Conservation (phyloP, 2,113 vertebrate species). For the Thinocorus orbignyianus region DNA sequence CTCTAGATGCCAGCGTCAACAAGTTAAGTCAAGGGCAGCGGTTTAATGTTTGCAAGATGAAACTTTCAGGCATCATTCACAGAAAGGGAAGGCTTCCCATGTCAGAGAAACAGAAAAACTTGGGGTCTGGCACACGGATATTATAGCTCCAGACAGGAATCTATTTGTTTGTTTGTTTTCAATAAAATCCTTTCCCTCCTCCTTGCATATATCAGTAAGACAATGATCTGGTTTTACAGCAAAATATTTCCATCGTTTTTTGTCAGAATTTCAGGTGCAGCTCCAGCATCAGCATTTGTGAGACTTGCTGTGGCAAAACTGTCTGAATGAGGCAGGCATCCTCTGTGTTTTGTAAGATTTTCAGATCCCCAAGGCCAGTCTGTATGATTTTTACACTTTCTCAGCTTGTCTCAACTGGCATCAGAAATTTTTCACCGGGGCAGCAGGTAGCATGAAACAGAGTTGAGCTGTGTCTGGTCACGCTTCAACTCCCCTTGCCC, state of each 20-base stretch:
- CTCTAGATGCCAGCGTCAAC: not conserved
- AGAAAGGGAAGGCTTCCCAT: not conserved
- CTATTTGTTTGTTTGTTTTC: not conserved
- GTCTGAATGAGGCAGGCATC: not conserved
- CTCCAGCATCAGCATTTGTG: not conserved
- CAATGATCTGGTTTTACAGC: not conserved
- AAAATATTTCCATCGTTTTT: not conserved
- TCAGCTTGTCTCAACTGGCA: not conserved
- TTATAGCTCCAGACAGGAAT: not conserved
- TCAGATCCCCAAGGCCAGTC: not conserved
- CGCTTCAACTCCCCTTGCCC: not conserved
- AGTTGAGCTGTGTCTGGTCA: not conserved
- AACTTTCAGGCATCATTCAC: not conserved
- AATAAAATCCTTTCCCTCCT: not conserved
- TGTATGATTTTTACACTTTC: not conserved
- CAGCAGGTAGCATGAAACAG: not conserved
- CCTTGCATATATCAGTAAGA: not conserved
- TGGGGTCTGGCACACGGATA: not conserved
- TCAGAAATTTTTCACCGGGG: not conserved
- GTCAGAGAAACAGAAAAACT: not conserved
- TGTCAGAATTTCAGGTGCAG: not conserved
- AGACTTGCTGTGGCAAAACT: not conserved
- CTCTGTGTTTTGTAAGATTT: not conserved
- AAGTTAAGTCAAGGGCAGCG: not conserved
- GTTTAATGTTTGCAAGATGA: not conserved